Evolutionary conservation across 1,140 invertebrate species (phyloP), one percentile per base, ranked within the genome.

Genomic region (Zaprionus gabonicus): DNA sequence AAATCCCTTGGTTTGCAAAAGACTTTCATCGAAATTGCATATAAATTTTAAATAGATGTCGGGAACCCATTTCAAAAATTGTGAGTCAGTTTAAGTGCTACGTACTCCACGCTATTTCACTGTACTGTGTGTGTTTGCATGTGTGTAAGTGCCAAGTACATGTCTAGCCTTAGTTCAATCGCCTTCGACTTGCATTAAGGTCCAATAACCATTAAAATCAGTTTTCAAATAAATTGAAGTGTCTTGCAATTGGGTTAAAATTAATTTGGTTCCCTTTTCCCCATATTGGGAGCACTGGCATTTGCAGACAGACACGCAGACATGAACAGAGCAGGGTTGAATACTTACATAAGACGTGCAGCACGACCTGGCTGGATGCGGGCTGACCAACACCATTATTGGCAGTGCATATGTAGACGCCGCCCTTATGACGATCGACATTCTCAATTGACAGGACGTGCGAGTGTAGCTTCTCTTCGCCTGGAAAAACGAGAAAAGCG

Each of bases 261-360:
- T 90, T 88, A 90, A 91, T 88, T 81, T 85, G 84, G 86, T 90
- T 85, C 77, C 58, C 70, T 87, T 71, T 49, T 41, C 38, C 6
- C 41, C 67, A 84, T 70, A 60, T 66, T 76, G 56, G n/a, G n/a
- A 60, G 49, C n/a, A 27, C 28, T 62, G 38, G 34, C 60, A 75
- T 67, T 68, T 71, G 34, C 64, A 46, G 41, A 46, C n/a, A 46
- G 41, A 59, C 46, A 38, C 25, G 1, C 15, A 46, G 4, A 71
- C 28, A 72, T 17, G 58, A 36, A 28, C 13, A 57, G 28, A 31
- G 10, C 17, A 38, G 13, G 25, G 41, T n/a, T 5, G 34, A 53
- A 71, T 93, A 95, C 94, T 95, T 92, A 95, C 94, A 95, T 66
- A 94, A 81, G 44, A 95, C 95, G 79, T 95, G 94, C n/a, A 95